Conservation (phyloP, 2,797 vertebrate genomes). For the Apogon hyalosoma region DNA sequence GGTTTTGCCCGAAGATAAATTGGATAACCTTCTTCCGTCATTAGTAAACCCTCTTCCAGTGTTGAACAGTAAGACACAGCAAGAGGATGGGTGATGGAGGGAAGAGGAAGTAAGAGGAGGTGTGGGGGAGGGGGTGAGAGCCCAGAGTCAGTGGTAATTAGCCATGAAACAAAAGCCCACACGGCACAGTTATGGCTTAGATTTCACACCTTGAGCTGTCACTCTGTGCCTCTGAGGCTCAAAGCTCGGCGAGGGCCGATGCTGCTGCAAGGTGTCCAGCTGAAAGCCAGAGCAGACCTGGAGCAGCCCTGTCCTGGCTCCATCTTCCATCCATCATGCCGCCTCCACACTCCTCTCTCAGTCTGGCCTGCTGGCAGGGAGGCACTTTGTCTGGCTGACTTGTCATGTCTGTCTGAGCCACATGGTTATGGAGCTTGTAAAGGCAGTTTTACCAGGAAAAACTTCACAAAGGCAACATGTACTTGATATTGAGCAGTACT, state of each 20-base stretch:
- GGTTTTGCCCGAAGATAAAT: conserved; percentile 87
- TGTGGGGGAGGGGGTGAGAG: conserved; percentile 24
- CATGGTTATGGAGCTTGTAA: conserved; percentile 30
- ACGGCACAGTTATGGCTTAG: conserved; percentile 72
- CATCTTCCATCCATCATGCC: conserved; percentile 63
- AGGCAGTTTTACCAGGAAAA: conserved; percentile 22
- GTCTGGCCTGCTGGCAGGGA: conserved; percentile 46
- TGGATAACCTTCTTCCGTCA: conserved; percentile 86
- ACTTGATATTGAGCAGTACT: background rate
- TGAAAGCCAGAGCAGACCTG: conserved; percentile 47
- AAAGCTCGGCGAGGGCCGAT: conserved; percentile 44
- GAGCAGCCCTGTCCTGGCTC: conserved; percentile 37
- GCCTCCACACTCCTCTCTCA: conserved; percentile 47
- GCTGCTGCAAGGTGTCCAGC: conserved; percentile 51
- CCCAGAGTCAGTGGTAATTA: conserved; percentile 85
- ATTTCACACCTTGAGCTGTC: conserved; percentile 68
- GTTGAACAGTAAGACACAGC: conserved; percentile 80
- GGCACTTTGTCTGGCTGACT: conserved; percentile 60
- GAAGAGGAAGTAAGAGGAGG: conserved; percentile 30
- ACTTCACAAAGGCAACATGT: background rate
- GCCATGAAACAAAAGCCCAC: conserved; percentile 83
- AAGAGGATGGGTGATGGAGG: conserved; percentile 62
- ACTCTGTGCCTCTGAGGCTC: conserved; percentile 40
- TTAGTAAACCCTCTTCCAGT: conserved; percentile 85
- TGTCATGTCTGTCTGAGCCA: conserved; percentile 56